phyloP scores from a whole-genome alignment of 2,113 vertebrate species.

The Psettodes erumei region DNA sequence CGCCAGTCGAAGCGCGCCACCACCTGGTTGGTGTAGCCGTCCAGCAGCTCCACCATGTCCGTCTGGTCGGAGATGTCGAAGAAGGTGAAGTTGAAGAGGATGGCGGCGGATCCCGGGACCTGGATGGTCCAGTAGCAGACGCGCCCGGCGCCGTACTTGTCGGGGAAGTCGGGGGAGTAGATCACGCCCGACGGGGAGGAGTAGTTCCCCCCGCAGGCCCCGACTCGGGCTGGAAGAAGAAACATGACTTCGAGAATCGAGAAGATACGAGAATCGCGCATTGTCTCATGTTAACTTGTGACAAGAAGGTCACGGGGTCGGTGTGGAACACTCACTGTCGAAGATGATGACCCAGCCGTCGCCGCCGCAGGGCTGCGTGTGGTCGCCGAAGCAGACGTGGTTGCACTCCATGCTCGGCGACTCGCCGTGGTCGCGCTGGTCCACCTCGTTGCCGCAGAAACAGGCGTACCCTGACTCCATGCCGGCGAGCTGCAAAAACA shows the following conservation, averaged over 20 bases:
- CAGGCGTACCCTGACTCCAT: slow-evolving; percentile 98
- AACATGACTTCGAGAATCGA: too few species aligned
- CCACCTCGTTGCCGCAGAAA: slow-evolving; percentile 95
- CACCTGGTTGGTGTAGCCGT: slow-evolving; percentile 91
- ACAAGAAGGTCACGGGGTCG: too few species aligned
- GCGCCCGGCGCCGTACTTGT: slow-evolving; percentile 87
- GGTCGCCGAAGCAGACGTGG: slow-evolving; percentile 96
- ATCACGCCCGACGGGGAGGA: slow-evolving; percentile 87
- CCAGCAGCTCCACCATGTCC: slow-evolving; percentile 96
- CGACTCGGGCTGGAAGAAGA: slow-evolving; percentile 86
- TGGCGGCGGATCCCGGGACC: slow-evolving; percentile 86
- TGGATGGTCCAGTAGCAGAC: slow-evolving; percentile 97
- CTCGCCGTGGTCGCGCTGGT: slow-evolving; percentile 88
- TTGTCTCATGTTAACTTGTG: too few species aligned
- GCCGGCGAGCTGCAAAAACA: slow-evolving; percentile 90
- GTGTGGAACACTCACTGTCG: slow-evolving; percentile 94
- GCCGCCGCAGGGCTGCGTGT: slow-evolving; percentile 95
- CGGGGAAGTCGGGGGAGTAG: slow-evolving; percentile 96
- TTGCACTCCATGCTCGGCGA: slow-evolving; percentile 94
- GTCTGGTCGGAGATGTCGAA: slow-evolving; percentile 94
- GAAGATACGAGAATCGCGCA: too few species aligned
- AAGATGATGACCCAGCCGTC: slow-evolving; percentile 97
- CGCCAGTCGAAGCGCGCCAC: slow-evolving; percentile 91
- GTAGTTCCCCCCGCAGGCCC: slow-evolving; percentile 95
- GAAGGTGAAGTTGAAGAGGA: slow-evolving; percentile 93